These are phyloP conservation scores for Sandelia bainsii DNA, from an alignment of 2,797 vertebrate genomes.

Conservation along the genomic window DNA sequence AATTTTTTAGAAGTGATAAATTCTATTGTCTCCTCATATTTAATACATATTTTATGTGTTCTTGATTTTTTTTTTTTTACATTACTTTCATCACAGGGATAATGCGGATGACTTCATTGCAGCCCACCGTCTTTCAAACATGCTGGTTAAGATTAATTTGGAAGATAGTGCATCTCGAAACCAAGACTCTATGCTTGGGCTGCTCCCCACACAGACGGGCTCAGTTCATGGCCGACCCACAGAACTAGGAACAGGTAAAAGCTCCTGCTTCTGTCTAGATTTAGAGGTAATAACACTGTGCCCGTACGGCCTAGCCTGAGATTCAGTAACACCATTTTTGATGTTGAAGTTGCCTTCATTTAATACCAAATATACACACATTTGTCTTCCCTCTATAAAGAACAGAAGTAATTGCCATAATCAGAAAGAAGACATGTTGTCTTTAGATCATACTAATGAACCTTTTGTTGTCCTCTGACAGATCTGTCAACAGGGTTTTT, in stretches of 20 bases:
- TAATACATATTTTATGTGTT: neutral
- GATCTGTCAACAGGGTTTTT: conserved; percentile 84
- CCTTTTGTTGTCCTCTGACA: conserved; percentile 63
- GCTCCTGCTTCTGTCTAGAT: neutral
- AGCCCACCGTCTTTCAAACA: conserved; percentile 77
- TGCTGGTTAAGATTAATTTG: conserved; percentile 78
- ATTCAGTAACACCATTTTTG: neutral
- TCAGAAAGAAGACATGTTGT: neutral
- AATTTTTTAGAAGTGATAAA: too few species aligned
- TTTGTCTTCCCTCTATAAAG: neutral
- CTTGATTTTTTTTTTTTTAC: neutral
- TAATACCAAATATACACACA: neutral
- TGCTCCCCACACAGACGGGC: conserved; percentile 32
- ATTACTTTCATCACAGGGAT: conserved; percentile 68
- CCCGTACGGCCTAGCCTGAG: too few species aligned
- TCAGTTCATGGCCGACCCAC: conserved; percentile 47
- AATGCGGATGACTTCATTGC: conserved; percentile 81
- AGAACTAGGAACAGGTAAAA: conserved; percentile 73
- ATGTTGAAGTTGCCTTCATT: neutral
- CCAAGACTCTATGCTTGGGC: conserved; percentile 26
- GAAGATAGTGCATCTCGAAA: conserved; percentile 74
- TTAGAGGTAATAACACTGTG: neutral
- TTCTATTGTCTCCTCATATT: neutral
- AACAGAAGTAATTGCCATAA: neutral
- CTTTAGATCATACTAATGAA: neutral